Evolutionary conservation across 1,140 invertebrate genomes (phyloP).

Genomic region (Calycopis cecrops): DNA sequence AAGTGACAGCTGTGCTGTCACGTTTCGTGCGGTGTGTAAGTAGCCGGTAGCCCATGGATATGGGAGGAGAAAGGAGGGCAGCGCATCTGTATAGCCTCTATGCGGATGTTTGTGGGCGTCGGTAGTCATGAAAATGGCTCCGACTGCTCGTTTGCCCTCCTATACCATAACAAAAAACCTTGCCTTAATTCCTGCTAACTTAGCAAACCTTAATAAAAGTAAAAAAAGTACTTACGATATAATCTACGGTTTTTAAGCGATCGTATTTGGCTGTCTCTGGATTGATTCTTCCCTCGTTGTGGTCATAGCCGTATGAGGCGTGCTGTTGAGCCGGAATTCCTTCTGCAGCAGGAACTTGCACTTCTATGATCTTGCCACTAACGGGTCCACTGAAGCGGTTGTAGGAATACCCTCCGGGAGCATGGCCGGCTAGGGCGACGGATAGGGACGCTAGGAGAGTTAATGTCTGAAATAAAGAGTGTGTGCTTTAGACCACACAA

Average conservation of each 20-base stretch:
- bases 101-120: too few species aligned
- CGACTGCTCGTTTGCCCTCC: too few species aligned
- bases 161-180: too few species aligned
- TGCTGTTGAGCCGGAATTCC: slow-evolving; percentile 73
- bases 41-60: too few species aligned
- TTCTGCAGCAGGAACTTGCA: slow-evolving; percentile 65
- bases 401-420: slow-evolving; percentile 78
- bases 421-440: slow-evolving; percentile 36
- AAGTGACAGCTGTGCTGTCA: too few species aligned
- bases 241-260: slow-evolving; percentile 75
- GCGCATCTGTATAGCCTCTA: too few species aligned
- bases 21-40: too few species aligned
- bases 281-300: slow-evolving; percentile 65
- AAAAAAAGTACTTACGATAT: slow-evolving; percentile 64
- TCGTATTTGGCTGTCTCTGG: slow-evolving; percentile 71
- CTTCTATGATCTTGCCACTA: slow-evolving; percentile 75
- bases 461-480: slow-evolving; percentile 49
- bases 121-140: too few species aligned
- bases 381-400: slow-evolving; percentile 80
- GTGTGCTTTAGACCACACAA: too few species aligned
- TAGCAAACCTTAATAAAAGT: neutral
- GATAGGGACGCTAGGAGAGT: slow-evolving; percentile 34
- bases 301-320: slow-evolving; percentile 71
- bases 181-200: neutral
- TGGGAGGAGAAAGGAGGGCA: too few species aligned